Evolutionary conservation across 2,113 vertebrate genomes (phyloP).

Genomic region (Anseranas semipalmata): DNA sequence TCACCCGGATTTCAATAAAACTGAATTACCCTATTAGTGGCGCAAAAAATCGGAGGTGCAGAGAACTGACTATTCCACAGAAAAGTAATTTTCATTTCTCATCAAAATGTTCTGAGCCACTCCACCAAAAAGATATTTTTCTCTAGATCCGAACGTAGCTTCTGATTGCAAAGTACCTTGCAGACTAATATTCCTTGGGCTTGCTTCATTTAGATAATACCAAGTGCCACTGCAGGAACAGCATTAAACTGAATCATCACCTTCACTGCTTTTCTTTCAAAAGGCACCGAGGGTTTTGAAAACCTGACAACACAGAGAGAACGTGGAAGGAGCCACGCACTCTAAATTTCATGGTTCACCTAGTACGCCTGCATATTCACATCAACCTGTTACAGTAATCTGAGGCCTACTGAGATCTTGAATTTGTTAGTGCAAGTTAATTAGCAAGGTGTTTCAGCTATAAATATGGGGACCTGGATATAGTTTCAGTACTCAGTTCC

Average conservation of each 20-base stretch:
- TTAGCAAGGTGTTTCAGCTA: not conserved
- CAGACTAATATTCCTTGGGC: constrained; percentile 1
- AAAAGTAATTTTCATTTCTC: constrained; percentile 17
- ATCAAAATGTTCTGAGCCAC: not conserved
- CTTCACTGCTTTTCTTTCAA: constrained; percentile 15
- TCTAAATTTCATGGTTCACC: not conserved
- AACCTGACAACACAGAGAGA: not conserved
- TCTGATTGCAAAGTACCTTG: constrained; percentile 24
- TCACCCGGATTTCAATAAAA: not conserved
- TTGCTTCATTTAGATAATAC: constrained; percentile 30
- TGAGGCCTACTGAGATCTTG: not conserved
- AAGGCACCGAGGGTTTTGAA: not conserved
- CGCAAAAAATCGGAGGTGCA: not conserved
- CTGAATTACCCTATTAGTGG: not conserved
- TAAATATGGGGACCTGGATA: not conserved
- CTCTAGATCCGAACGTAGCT: not conserved
- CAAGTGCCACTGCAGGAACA: not conserved
- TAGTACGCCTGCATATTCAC: not conserved
- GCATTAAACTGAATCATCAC: constrained; percentile 17
- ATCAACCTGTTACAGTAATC: not conserved
- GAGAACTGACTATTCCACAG: not conserved
- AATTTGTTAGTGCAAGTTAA: not conserved
- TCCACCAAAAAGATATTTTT: not conserved
- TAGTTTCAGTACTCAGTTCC: not conserved
- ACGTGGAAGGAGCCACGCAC: not conserved